These are phyloP conservation scores for Oenanthe melanoleuca DNA, from an alignment of 2,113 vertebrate species.

Conservation along the genomic window DNA sequence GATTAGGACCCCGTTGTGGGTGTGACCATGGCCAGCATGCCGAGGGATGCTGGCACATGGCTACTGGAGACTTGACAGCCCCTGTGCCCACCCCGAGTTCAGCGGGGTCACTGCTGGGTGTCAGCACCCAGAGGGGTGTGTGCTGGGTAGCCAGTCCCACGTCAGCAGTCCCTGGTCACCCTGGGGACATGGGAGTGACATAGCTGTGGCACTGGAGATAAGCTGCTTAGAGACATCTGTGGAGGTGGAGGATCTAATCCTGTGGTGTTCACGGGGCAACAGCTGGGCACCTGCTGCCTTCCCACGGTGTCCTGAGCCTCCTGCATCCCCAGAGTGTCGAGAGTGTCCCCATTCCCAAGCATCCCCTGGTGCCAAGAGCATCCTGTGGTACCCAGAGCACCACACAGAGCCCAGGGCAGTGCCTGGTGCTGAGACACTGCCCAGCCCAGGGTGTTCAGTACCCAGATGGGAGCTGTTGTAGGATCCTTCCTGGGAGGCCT, in stretches of 20 bases:
- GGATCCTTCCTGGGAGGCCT: not conserved
- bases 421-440: not conserved
- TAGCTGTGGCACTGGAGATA: not conserved
- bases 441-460: not conserved
- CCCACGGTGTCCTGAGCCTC: rapidly evolving
- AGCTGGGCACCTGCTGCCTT: not conserved
- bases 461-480: not conserved
- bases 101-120: not conserved
- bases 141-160: not conserved
- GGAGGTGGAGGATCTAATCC: not conserved
- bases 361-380: not conserved
- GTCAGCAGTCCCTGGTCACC: not conserved
- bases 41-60: rapidly evolving
- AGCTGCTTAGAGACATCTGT: conserved; percentile 18
- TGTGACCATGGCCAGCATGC: rapidly evolving
- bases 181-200: not conserved
- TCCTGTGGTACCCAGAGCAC: not conserved
- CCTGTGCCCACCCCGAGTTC: not conserved
- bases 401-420: not conserved
- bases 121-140: rapidly evolving
- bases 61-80: rapidly evolving
- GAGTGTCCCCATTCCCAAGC: not conserved
- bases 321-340: not conserved
- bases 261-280: not conserved
- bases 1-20: not conserved